These are phyloP conservation scores for Hirtodrosophila confusa DNA, from an alignment of 2,888 invertebrate species.

Conservation along the genomic window DNA sequence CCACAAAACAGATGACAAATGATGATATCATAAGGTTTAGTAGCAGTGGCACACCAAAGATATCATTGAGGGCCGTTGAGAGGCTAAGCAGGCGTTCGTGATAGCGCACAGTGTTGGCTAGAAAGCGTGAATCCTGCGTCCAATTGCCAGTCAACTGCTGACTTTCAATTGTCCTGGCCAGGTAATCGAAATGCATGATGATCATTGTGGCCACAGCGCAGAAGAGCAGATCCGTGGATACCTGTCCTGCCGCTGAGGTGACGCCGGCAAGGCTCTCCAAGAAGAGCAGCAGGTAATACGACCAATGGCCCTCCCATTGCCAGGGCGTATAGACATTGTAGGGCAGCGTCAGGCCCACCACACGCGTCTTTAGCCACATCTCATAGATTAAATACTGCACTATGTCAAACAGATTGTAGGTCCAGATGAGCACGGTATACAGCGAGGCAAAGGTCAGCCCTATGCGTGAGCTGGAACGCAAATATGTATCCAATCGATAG, in stretches of 20 bases:
- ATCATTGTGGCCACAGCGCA: slow-evolving; percentile 75
- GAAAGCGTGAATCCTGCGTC: slow-evolving; percentile 36
- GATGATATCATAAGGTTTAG: slow-evolving; percentile 80
- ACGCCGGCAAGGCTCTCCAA: slow-evolving; percentile 69
- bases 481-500: slow-evolving; percentile 49
- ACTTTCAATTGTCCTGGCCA: slow-evolving; percentile 48
- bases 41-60: slow-evolving; percentile 79
- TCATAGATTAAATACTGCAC: slow-evolving; percentile 69
- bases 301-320: slow-evolving; percentile 62
- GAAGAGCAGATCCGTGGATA: slow-evolving; percentile 80
- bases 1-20: slow-evolving; percentile 81
- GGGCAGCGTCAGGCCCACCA: slow-evolving; percentile 61
- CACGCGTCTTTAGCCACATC: slow-evolving; percentile 45
- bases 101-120: slow-evolving; percentile 68
- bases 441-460: slow-evolving; percentile 69
- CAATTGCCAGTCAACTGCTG: slow-evolving; percentile 36
- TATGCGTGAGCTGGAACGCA: slow-evolving; percentile 53
- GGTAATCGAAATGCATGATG: slow-evolving; percentile 81
- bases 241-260: slow-evolving; percentile 72
- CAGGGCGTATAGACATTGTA: slow-evolving; percentile 71
- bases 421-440: slow-evolving; percentile 79
- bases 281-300: slow-evolving; percentile 67
- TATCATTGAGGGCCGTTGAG: slow-evolving; percentile 66
- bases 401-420: slow-evolving; percentile 76
- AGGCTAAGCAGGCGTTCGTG: slow-evolving; percentile 64